Evolutionary conservation across 1,140 invertebrate species (phyloP), one percentile per base, ranked within the genome.

Genomic region (Meloidogyne exigua): DNA sequence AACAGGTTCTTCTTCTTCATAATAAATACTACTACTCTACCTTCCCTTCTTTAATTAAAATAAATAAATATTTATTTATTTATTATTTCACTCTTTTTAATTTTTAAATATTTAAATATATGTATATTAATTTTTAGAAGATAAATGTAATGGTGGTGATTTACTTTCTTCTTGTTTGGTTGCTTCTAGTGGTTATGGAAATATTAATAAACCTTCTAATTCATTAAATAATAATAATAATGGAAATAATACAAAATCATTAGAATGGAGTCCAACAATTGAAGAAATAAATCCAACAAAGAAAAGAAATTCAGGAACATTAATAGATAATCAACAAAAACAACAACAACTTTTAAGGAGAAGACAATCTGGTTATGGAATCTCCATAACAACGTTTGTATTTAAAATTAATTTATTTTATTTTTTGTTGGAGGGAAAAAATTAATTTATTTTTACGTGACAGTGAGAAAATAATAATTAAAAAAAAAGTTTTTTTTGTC

Each of bases 311-410:
- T 28, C 44, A 49, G 73, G 13, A 18, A 66, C 79, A 11, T 68
- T 71, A 23, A 73, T 28, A 2, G 25, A 65, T 13, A 28, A 57
- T 1, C 66, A 79, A 64, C 42, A 57, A 32, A 62, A 57, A 36
- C 36, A 42, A 42, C 73, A 68, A 23, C 62, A 67, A 13, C 78
- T 87, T 42, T 70, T 57, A n/a, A 57, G 82, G 62, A 67, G 84
- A 67, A 76, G 84, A 15, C 82, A 86, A 70, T 85, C 83, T 73
- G 84, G 84, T 26, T 86, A 86, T 76, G 84, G 85, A 21, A 87
- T 86, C 63, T 80, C 85, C 10, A 86, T 86, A 72, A 86, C 79
- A 62, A 85, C 85, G 84, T 85, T 71, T 39, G 70, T 42, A 66
- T 25, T 36, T n/a, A n/a, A n/a, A n/a, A 28, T 69, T 80, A 32